phyloP scores from a whole-genome alignment of 2,888 invertebrate genomes.

The Mayetiola destructor region DNA sequence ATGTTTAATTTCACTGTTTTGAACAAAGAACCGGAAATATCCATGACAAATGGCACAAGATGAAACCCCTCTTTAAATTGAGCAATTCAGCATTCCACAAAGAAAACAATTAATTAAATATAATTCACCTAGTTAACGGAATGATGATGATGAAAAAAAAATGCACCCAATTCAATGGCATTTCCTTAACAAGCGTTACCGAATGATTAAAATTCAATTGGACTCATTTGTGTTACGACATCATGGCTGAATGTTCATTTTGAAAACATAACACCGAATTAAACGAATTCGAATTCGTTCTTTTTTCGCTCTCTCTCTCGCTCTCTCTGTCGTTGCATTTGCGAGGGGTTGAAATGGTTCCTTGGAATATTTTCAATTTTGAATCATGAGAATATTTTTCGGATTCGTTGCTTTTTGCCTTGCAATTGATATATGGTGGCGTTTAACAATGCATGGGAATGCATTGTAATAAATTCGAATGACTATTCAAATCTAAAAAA shows the following conservation, averaged over 20 bases:
- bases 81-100: background rate
- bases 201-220: constrained; percentile 1
- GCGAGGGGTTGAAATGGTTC: no score
- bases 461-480: background rate
- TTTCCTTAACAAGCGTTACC: background rate
- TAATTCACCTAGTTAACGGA: constrained; percentile 8
- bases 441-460: no score
- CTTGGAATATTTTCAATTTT: no score
- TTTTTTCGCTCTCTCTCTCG: background rate
- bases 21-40: background rate
- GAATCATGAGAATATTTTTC: no score
- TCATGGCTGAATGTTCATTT: background rate
- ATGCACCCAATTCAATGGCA: background rate
- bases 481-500: background rate
- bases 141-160: background rate
- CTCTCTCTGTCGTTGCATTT: background rate
- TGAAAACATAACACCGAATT: background rate
- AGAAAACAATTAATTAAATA: constrained; percentile 11
- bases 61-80: no score
- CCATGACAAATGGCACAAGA: constrained; percentile 6
- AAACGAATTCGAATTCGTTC: background rate
- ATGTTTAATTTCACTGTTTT: constrained; percentile 5
- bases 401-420: background rate
- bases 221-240: background rate
- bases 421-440: no score